phyloP scores from a whole-genome alignment of 2,797 vertebrate species.

The Diglossa cyanea region DNA sequence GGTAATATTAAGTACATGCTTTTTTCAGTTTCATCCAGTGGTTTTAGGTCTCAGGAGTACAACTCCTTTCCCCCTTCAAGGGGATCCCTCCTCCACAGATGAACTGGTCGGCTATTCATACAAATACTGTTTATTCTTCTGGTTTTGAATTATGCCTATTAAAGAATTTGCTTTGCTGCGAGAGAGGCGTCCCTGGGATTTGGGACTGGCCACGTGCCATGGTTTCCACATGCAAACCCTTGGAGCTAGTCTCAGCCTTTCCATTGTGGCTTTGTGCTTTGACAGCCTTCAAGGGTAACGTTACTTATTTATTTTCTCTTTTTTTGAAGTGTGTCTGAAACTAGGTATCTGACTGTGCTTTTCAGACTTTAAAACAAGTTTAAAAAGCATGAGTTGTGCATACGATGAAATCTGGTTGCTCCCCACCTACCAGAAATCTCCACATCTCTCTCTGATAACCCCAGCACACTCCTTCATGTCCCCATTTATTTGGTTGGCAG shows the following conservation, averaged over 20 bases:
- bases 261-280: slow-evolving; percentile 5
- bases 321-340: background rate
- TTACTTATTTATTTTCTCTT: background rate
- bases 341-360: background rate
- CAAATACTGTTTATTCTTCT: slow-evolving; percentile 56
- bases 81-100: slow-evolving; percentile 51
- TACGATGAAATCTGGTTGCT: background rate
- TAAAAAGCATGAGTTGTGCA: fast-evolving
- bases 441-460: background rate
- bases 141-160: slow-evolving; percentile 45
- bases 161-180: slow-evolving; percentile 32
- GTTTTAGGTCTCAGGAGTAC: slow-evolving; percentile 26
- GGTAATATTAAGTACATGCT: background rate
- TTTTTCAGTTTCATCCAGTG: slow-evolving; percentile 1
- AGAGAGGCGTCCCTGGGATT: slow-evolving; percentile 6
- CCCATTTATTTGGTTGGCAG: background rate
- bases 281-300: background rate
- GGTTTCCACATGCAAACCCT: slow-evolving; percentile 25
- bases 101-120: slow-evolving; percentile 46
- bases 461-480: background rate
- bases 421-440: background rate
- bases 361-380: background rate
- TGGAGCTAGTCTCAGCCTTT: slow-evolving; percentile 37
- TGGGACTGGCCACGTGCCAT: slow-evolving; percentile 13
- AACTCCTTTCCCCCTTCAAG: background rate